These are phyloP conservation scores for Orientallactaga bullata DNA, from an alignment of 2,113 vertebrate species.

Conservation along the genomic window DNA sequence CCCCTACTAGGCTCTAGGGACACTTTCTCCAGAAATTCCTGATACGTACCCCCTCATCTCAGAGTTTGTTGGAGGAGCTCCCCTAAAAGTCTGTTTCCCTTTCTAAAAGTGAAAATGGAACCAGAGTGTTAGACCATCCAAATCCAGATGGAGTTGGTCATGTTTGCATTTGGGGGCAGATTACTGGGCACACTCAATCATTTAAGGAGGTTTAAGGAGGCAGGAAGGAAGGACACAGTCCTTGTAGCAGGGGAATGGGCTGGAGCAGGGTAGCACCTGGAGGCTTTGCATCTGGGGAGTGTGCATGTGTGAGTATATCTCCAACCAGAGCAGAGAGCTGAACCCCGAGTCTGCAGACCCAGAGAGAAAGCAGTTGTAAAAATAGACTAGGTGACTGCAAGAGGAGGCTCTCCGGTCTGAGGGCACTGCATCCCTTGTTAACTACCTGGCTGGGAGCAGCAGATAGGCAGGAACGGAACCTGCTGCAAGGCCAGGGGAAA, in stretches of 20 bases:
- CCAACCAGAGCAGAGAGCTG: slow-evolving; percentile 33
- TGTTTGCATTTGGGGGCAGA: not conserved
- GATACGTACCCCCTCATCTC: not conserved
- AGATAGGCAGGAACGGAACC: slow-evolving; percentile 38
- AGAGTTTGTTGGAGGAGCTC: not conserved
- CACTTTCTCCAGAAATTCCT: not conserved
- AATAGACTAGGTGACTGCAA: slow-evolving; percentile 49
- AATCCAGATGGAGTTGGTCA: not conserved
- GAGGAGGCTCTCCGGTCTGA: not conserved
- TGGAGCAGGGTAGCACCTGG: not conserved
- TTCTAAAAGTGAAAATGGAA: not conserved
- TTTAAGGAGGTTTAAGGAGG: slow-evolving; percentile 32
- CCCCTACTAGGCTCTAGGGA: not conserved
- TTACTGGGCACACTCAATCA: not conserved
- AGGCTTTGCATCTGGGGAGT: not conserved
- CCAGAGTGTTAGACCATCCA: not conserved
- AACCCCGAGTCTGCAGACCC: slow-evolving; percentile 57
- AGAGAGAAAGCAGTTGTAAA: slow-evolving; percentile 60
- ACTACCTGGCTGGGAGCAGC: not conserved
- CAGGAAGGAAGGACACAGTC: not conserved
- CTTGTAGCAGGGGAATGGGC: not conserved
- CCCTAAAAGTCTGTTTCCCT: not conserved
- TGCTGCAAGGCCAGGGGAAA: not conserved
- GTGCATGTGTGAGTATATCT: not conserved
- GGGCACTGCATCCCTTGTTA: not conserved